Base-by-base conservation (phyloP, 2,113 vertebrate species). In the Glareola pratincola region DNA sequence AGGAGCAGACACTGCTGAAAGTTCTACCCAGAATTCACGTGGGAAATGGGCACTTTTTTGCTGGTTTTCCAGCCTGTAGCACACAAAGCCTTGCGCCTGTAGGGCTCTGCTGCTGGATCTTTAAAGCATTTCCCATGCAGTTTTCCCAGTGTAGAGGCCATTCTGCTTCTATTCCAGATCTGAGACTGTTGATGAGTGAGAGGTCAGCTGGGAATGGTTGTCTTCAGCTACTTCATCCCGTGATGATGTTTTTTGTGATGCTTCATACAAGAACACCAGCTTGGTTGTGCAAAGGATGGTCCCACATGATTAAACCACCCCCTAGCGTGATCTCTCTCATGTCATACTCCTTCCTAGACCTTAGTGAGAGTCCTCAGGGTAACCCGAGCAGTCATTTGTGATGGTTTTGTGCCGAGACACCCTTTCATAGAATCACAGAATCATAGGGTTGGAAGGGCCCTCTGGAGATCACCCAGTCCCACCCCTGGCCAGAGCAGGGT, bases 201-300 rank as follows among this genome's bases (percentile, higher is more conserved):
- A 54, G 39, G 6, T 66, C 82, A 47, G 41, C 71, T 51, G 88
- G 83, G 45, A 85, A 26, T 18, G 54, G 50, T n/a, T 13, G 10
- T n/a, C 66, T 67, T 54, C 48, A 32, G 10, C 51, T 50, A 2
- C 57, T 57, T 74, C 82, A 68, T 59, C 54, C 81, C 37, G 2
- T 29, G 15, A 12, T 30, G 20, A 20, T 45, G 29, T 14, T 32
- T 37, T 53, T 34, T 41, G 56, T 41, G 71, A 18, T 7, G 1
- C 14, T 72, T 60, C 48, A 1, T 6, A 50, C 20, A 2, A 23
- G 6, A 57, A 23, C 34, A 19, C 50, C 0, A 0, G 39, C 63
- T 29, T 5, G 7, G 34, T 37, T 32, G 57, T 36, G 34, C 30
- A 4, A 21, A 76, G 59, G 34, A 9, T 22, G 26, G 63, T 68